phyloP scores from a whole-genome alignment of 1,140 invertebrate genomes.

The Diachasmimorpha longicaudata region DNA sequence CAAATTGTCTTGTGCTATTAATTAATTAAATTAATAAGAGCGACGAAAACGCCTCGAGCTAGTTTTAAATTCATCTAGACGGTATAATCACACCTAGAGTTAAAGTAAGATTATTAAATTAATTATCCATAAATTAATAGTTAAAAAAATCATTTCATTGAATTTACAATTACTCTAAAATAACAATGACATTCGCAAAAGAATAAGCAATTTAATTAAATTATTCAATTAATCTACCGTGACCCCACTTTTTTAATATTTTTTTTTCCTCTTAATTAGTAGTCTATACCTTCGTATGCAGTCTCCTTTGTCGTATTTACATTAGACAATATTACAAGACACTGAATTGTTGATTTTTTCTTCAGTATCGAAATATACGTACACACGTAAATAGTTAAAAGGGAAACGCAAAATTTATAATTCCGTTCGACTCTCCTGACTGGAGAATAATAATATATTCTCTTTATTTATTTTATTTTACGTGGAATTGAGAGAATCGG shows the following conservation, averaged over 20 bases:
- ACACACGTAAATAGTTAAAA: slow-evolving; percentile 27
- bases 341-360: slow-evolving; percentile 29
- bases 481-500: too few species aligned
- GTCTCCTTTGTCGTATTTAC: slow-evolving; percentile 30
- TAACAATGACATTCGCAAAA: slow-evolving; percentile 6
- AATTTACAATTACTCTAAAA: slow-evolving; percentile 16
- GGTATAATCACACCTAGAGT: neutral
- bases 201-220: slow-evolving; percentile 4
- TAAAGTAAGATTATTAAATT: neutral
- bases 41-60: neutral
- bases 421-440: slow-evolving; percentile 32
- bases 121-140: slow-evolving; percentile 11
- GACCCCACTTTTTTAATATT: neutral
- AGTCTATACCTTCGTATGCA: slow-evolving; percentile 2
- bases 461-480: neutral
- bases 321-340: slow-evolving; percentile 37
- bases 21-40: neutral
- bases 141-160: neutral
- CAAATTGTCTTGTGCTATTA: slow-evolving; percentile 20
- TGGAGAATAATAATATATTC: neutral
- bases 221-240: slow-evolving; percentile 8
- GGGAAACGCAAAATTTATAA: slow-evolving; percentile 34
- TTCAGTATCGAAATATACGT: slow-evolving; percentile 20
- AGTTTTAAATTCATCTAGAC: neutral
- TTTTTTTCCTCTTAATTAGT: neutral